phyloP scores from a whole-genome alignment of 2,888 invertebrate genomes.

The Melieria omissa region DNA sequence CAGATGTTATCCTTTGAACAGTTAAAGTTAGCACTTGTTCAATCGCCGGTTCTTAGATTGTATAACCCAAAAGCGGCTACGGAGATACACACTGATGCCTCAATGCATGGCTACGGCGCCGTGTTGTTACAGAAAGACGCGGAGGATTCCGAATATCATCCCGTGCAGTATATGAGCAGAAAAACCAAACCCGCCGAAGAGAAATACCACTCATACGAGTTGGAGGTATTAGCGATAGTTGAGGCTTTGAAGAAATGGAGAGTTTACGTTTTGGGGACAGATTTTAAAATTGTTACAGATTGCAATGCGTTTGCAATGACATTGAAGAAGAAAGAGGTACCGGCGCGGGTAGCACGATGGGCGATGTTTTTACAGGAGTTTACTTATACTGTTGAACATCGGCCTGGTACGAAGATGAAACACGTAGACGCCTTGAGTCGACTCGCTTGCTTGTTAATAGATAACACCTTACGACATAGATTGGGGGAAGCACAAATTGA shows the following conservation, averaged over 20 bases:
- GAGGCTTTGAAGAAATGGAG: conserved; percentile 44
- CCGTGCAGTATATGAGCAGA: conserved; percentile 43
- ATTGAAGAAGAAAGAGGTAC: conserved; percentile 46
- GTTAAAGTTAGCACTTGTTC: conserved; percentile 30
- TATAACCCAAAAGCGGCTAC: conserved; percentile 35
- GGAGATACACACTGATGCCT: conserved; percentile 45
- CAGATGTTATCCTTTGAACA: conserved; percentile 25
- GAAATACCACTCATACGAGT: conserved; percentile 45
- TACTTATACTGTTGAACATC: conserved; percentile 2
- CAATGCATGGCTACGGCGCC: conserved; percentile 41
- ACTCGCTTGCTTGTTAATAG: conserved; percentile 8
- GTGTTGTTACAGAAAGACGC: conserved; percentile 35
- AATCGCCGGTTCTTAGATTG: conserved; percentile 37
- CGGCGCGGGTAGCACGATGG: conserved; percentile 19
- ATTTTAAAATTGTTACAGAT: conserved; percentile 28
- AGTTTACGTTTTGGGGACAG: conserved; percentile 52
- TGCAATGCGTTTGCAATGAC: conserved; percentile 44
- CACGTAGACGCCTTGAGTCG: conserved; percentile 15
- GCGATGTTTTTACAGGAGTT: conserved; percentile 11
- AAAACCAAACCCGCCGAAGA: conserved; percentile 38
- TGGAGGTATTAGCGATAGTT: conserved; percentile 42
- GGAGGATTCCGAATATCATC: conserved; percentile 37
- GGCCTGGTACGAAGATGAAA: conserved; percentile 17
- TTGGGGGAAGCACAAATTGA: conserved; percentile 7
- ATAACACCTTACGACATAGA: conserved; percentile 12